Evolutionary conservation across 37 sponge, comb jelly and placozoan genomes (phyloP).

Genomic region (Bolinopsis microptera): DNA sequence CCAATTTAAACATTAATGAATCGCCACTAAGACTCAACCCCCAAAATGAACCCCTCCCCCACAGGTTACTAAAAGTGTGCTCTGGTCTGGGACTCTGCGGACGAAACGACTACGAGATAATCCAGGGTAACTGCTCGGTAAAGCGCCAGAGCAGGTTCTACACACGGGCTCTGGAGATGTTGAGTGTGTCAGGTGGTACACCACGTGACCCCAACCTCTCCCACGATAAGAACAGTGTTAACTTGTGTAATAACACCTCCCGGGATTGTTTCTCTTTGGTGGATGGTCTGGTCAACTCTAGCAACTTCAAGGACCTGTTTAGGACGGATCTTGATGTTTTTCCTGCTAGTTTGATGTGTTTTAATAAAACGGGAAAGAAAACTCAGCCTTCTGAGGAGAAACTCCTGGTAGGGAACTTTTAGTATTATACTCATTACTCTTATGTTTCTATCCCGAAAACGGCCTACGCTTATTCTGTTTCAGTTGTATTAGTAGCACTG

Average conservation of each 20-base stretch:
- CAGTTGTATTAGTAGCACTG: too few species aligned
- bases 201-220: not conserved
- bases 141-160: constrained; percentile 18
- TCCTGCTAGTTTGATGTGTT: constrained; percentile 47
- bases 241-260: constrained; percentile 45
- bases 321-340: not conserved
- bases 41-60: too few species aligned
- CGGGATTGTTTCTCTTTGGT: not conserved
- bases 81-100: constrained; percentile 47
- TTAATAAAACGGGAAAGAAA: constrained; percentile 14
- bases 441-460: too few species aligned
- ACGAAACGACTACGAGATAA: constrained; percentile 49
- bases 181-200: not conserved
- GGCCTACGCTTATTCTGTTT: too few species aligned
- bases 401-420: not conserved
- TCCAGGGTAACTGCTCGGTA: constrained; percentile 49
- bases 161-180: constrained; percentile 11
- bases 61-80: constrained; percentile 51
- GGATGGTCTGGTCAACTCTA: constrained; percentile 10
- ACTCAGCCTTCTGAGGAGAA: not conserved
- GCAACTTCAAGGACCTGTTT: constrained; percentile 30
- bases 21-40: too few species aligned
- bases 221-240: constrained; percentile 33
- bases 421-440: not conserved
- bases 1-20: too few species aligned